phyloP scores from a whole-genome alignment of 1,140 invertebrate species.

The Tetramorium simillimum region DNA sequence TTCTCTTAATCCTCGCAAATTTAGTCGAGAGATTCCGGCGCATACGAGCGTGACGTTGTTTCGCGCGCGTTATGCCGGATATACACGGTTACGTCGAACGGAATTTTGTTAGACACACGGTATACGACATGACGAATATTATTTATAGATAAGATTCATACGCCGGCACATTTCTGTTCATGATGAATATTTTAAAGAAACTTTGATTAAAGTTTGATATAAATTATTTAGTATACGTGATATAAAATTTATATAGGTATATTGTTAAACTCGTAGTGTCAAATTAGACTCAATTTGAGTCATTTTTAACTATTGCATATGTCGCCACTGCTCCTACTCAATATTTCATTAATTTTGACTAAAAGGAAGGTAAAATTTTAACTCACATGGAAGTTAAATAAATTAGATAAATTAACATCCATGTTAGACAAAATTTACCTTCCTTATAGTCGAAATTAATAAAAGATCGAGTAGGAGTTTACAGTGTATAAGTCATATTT shows the following conservation, averaged over 20 bases:
- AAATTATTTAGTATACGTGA: background rate
- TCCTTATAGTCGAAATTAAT: no score
- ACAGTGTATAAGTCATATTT: background rate
- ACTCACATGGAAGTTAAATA: no score
- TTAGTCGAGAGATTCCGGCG: slow-evolving; percentile 31
- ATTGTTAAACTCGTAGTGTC: no score
- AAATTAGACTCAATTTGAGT: no score
- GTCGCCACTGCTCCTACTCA: no score
- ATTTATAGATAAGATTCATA: background rate
- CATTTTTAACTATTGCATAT: no score
- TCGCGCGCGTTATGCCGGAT: background rate
- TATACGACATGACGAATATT: background rate
- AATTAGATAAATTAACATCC: no score
- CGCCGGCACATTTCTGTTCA: background rate
- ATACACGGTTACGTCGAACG: background rate
- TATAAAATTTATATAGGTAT: background rate
- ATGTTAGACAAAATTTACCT: no score
- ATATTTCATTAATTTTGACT: no score
- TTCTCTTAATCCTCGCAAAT: slow-evolving; percentile 54
- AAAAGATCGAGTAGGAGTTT: no score
- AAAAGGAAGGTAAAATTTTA: no score
- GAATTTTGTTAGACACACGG: slow-evolving; percentile 14
- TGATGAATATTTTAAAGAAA: background rate
- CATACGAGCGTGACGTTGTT: slow-evolving; percentile 30
- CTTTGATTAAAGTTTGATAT: background rate